phyloP scores from a whole-genome alignment of 2,888 invertebrate species.

The Willowsia nigromaculata region DNA sequence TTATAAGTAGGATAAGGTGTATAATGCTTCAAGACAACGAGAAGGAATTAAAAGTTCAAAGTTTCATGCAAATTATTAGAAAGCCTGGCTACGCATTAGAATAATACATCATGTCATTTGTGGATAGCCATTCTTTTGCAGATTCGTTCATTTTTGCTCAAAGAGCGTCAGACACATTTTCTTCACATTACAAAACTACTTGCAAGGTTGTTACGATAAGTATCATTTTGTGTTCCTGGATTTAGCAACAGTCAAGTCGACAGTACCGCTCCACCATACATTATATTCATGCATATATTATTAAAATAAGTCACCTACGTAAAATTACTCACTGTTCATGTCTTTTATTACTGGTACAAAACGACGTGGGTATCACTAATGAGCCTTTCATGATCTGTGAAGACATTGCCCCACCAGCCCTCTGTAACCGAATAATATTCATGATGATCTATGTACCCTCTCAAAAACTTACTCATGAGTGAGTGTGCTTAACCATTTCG shows the following conservation, averaged over 20 bases:
- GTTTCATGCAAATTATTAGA: conserved; percentile 71
- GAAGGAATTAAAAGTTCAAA: conserved; percentile 70
- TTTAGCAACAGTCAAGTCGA: conserved; percentile 47
- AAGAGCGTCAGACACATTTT: conserved; percentile 30
- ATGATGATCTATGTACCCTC: conserved; percentile 49
- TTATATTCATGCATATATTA: conserved; percentile 52
- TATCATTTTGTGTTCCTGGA: conserved; percentile 64
- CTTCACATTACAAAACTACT: not conserved
- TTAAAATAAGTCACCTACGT: conserved; percentile 71
- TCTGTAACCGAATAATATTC: conserved; percentile 53
- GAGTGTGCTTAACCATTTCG: conserved; percentile 49
- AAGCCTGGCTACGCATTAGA: conserved; percentile 50
- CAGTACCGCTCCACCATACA: conserved; percentile 46
- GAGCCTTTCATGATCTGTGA: conserved; percentile 71
- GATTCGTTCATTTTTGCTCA: not conserved
- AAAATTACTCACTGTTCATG: conserved; percentile 63
- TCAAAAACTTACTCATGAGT: conserved; percentile 30
- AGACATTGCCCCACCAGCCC: conserved; percentile 69
- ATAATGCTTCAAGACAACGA: not conserved
- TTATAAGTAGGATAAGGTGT: not conserved
- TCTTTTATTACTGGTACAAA: conserved; percentile 54
- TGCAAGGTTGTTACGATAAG: conserved; percentile 25
- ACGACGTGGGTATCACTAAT: conserved; percentile 72
- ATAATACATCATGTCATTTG: conserved; percentile 8
- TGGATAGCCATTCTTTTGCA: conserved; percentile 10